Conservation (phyloP, 2,113 vertebrate genomes). For the Rhizomys pruinosus region DNA sequence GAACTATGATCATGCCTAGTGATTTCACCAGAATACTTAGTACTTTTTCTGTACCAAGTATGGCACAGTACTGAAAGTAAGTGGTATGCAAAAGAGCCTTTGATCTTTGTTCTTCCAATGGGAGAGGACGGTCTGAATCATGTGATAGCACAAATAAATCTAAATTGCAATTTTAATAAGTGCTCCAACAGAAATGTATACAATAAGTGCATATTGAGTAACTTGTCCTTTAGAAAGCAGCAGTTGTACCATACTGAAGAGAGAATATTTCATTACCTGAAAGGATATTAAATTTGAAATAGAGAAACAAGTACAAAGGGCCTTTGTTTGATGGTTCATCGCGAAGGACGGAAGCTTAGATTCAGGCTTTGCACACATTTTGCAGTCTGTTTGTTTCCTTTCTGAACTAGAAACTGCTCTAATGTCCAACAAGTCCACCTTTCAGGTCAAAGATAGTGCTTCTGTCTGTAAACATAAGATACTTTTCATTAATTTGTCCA, state of each 20-base stretch:
- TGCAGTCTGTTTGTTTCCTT: constrained; percentile 5
- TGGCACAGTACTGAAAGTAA: background rate
- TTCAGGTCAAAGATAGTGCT: constrained; percentile 18
- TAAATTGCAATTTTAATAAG: constrained; percentile 35
- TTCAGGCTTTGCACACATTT: background rate
- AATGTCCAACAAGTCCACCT: constrained; percentile 15
- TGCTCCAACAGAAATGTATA: background rate
- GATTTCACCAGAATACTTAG: background rate
- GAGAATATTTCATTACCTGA: background rate
- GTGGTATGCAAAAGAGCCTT: constrained; percentile 6
- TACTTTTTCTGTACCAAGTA: background rate
- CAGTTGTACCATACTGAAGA: background rate
- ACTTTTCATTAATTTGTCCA: constrained; percentile 11
- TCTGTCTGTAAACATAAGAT: constrained; percentile 32
- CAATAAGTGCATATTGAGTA: background rate
- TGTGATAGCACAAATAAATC: background rate
- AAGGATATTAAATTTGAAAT: constrained; percentile 10
- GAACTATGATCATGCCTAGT: background rate
- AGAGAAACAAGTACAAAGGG: background rate
- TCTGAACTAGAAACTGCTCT: constrained; percentile 16
- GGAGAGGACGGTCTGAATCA: background rate
- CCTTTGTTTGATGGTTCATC: constrained; percentile 35
- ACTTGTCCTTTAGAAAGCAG: background rate
- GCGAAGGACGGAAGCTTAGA: background rate
- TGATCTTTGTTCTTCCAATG: background rate